Base-by-base conservation (phyloP, 2,797 vertebrate species). In the Anabacerthia variegaticeps region DNA sequence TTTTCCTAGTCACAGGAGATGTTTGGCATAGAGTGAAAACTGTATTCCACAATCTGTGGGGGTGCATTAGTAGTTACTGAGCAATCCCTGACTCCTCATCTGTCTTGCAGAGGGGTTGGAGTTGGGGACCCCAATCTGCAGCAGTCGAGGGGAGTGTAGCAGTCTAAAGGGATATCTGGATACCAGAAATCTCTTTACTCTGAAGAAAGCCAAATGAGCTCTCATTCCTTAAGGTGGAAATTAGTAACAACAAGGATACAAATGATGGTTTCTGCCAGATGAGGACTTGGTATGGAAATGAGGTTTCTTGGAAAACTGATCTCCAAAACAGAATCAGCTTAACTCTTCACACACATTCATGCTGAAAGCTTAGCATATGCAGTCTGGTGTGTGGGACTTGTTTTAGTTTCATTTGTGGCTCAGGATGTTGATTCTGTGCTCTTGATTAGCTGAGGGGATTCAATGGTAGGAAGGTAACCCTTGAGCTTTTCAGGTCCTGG, bases 1-100 rank as follows among this genome's bases (percentile, higher is more conserved):
- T 52, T 62, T 54, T 54, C 36, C 62, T 34, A 24, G 66, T 63
- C 13, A 28, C 27, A 20, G 41, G 67, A 62, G 71, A 7, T 36
- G 13, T 48, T 44, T 95, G 51, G n/a, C 34, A 14, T 73, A 8
- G n/a, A 58, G n/a, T 49, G 21, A 49, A 83, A 92, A 18, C 6
- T 5, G 0, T 23, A 5, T 74, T 77, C 6, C 13, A 34, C 43
- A 4, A 0, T 15, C 2, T 18, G 5, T 23, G 14, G 44, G 30
- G n/a, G 30, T 37, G 7, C 13, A 2, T 41, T 48, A 46, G 41
- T 15, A n/a, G 66, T 44, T 73, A 1, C 69, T 88, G 69, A 86
- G 30, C 26, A 23, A 28, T 28, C 6, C 49, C 30, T 24, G 21
- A 9, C 39, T 28, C 26, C 43, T 85, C 22, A 30, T 37, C 43